Conservation (phyloP, 1,140 invertebrate species). For the Trichonephila inaurata region DNA sequence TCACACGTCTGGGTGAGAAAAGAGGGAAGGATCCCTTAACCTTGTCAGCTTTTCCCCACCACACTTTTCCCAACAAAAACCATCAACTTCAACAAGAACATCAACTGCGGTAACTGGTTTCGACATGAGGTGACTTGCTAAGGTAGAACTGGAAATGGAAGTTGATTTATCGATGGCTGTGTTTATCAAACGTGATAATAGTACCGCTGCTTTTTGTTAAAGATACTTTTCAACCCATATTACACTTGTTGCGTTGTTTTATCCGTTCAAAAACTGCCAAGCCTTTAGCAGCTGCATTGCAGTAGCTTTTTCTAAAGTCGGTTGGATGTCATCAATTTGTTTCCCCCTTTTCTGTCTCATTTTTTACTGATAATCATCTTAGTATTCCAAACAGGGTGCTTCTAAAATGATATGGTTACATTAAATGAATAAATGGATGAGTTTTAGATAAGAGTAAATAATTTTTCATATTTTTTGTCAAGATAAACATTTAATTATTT, state of each 20-base stretch:
- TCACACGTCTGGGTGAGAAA: conserved; percentile 36
- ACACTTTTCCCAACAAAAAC: neutral
- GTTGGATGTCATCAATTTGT: neutral
- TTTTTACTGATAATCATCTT: neutral
- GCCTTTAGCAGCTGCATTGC: neutral
- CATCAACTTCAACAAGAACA: neutral
- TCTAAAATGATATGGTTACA: neutral
- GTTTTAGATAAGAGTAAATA: neutral
- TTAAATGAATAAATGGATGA: neutral
- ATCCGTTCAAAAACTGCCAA: neutral
- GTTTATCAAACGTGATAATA: conserved; percentile 38
- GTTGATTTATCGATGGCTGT: conserved; percentile 25
- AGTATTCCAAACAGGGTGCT: neutral
- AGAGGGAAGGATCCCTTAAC: conserved; percentile 2
- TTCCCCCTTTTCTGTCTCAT: neutral
- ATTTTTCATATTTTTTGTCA: neutral
- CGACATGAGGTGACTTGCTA: conserved; percentile 17
- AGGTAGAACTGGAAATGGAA: conserved; percentile 1
- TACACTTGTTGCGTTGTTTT: neutral
- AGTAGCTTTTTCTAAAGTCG: neutral
- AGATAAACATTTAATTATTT: neutral
- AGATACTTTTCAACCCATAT: neutral
- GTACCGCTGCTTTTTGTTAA: conserved; percentile 8
- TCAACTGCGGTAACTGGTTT: conserved; percentile 43
- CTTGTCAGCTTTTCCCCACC: neutral